Evolutionary conservation across 2,113 vertebrate genomes (phyloP), one percentile per base, ranked within the genome.

Genomic region (Nipponia nippon): DNA sequence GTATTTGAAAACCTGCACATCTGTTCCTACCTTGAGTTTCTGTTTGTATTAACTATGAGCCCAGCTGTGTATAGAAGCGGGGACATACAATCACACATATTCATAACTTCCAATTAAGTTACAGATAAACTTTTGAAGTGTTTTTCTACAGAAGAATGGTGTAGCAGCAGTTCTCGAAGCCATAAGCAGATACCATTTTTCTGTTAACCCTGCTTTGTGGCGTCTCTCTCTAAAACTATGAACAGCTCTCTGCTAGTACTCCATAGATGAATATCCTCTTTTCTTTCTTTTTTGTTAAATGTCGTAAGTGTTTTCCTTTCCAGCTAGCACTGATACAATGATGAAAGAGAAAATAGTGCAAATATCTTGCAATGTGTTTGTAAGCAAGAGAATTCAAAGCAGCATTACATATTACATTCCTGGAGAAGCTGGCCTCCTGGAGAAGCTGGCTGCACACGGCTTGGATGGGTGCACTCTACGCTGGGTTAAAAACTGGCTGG

Each of bases 261-360:
- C 21, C 0, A 0, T 16, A 65, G 50, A 42, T 46, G 4, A 70
- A 50, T 58, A 49, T 36, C n/a, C 19, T 69, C 4, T 36, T 15
- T 63, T 52, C 13, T 93, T 70, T 72, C 17, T 66, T 72, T 63
- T 71, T 22, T 32, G 29, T n/a, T 23, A 38, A 36, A 27, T 56
- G 18, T 30, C 13, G 0, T 34, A 18, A 20, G 12, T 82, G 34
- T 30, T 88, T 55, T 83, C 7, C 18, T 88, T 93, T 86, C 46
- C 27, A 26, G 4, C 8, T 65, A 34, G 26, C 23, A 14, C 20
- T 61, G 34, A 36, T 67, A 26, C 14, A 56, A 6, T 34, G 23
- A 40, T 69, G 34, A 63, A 92, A 66, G 34, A 91, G 46, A 82
- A 79, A 36, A 27, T 9, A 47, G 9, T 67, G 18, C 44, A 85